Conservation (phyloP, 2,888 invertebrate genomes). For the Nemotelus nigrinus region DNA sequence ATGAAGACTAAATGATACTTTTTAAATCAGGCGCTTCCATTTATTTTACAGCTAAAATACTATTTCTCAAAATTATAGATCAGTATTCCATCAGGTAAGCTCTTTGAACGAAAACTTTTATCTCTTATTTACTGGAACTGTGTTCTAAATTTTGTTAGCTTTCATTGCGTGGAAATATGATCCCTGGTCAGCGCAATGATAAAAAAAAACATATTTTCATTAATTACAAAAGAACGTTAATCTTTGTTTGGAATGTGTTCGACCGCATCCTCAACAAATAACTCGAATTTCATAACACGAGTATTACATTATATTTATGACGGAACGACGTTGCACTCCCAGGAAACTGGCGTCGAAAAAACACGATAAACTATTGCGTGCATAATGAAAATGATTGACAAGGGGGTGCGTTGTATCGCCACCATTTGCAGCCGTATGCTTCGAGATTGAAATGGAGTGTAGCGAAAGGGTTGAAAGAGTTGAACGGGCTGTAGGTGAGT, state of each 20-base stretch:
- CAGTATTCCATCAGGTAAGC: too few species aligned
- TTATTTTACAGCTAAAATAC: too few species aligned
- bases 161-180: too few species aligned
- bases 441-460: slow-evolving; percentile 6
- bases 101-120: too few species aligned
- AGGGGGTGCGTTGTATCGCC: slow-evolving; percentile 20
- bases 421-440: slow-evolving; percentile 31
- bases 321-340: slow-evolving; percentile 9
- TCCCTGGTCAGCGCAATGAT: too few species aligned
- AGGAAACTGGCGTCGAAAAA: slow-evolving; percentile 10
- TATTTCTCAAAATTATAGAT: too few species aligned
- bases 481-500: slow-evolving; percentile 24
- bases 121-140: too few species aligned
- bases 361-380: slow-evolving; percentile 30
- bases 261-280: neutral
- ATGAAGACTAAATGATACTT: too few species aligned
- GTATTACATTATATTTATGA: neutral
- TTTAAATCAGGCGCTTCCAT: too few species aligned
- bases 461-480: slow-evolving; percentile 25
- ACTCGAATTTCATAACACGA: slow-evolving; percentile 11
- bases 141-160: too few species aligned
- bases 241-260: neutral
- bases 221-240: neutral
- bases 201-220: too few species aligned
- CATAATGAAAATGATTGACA: slow-evolving; percentile 44